Evolutionary conservation across 2,888 invertebrate genomes (phyloP).

Genomic region (Prenolepis imparis): DNA sequence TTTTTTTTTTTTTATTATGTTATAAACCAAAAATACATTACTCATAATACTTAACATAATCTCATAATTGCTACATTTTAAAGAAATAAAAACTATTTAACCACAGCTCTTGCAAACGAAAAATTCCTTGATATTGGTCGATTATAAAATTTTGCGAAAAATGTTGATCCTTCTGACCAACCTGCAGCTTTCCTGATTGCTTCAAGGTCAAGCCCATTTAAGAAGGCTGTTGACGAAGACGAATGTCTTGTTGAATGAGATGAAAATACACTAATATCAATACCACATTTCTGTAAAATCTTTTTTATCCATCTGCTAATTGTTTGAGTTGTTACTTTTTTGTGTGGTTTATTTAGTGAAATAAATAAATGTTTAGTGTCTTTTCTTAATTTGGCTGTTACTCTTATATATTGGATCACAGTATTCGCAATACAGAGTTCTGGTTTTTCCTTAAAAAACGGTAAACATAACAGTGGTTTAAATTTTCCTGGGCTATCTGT

Average conservation of each 20-base stretch:
- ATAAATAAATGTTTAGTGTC: conserved; percentile 53
- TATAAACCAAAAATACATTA: not conserved
- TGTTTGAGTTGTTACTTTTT: conserved; percentile 52
- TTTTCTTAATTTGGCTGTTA: conserved; percentile 52
- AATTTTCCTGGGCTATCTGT: conserved; percentile 34
- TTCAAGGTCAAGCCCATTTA: conserved; percentile 55
- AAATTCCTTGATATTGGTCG: not conserved
- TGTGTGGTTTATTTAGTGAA: conserved; percentile 58
- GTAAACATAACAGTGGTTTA: conserved; percentile 54
- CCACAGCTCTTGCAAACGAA: not conserved
- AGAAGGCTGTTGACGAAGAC: conserved; percentile 59
- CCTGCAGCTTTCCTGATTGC: conserved; percentile 59
- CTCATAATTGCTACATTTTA: too few relatives aligned
- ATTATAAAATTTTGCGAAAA: conserved; percentile 21
- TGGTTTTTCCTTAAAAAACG: conserved; percentile 59
- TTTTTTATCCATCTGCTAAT: conserved; percentile 63
- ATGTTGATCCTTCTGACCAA: conserved; percentile 40
- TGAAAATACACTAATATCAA: conserved; percentile 48
- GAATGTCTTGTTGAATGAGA: conserved; percentile 62
- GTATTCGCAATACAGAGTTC: conserved; percentile 61
- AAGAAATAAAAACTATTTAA: not conserved
- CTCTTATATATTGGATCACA: conserved; percentile 53
- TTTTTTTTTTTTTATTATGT: not conserved
- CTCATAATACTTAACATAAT: too few relatives aligned
- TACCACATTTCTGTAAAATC: conserved; percentile 49